Evolutionary conservation across 2,888 invertebrate species (phyloP).

Genomic region (Tetramorium bicarinatum): DNA sequence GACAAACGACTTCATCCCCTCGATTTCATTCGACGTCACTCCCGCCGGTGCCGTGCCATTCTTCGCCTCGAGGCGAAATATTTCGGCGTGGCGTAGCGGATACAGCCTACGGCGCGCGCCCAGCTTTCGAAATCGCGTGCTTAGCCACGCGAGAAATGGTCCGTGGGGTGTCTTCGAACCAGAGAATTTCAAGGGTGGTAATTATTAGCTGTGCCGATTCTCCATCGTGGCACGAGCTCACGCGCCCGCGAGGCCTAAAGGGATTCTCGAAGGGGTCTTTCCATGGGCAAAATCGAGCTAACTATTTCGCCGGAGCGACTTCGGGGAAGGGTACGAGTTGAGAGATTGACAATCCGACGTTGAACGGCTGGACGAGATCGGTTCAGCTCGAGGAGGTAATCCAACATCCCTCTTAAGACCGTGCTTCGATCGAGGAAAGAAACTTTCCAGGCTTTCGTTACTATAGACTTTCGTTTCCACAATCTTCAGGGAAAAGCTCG

Average conservation of each 20-base stretch:
- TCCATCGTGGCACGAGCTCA: slow-evolving; percentile 52
- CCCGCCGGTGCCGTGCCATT: slow-evolving; percentile 56
- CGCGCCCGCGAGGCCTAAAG: slow-evolving; percentile 61
- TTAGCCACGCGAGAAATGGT: slow-evolving; percentile 83
- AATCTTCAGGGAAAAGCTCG: slow-evolving; percentile 7
- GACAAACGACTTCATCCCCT: slow-evolving; percentile 73
- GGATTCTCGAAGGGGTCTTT: slow-evolving; percentile 46
- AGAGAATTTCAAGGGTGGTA: slow-evolving; percentile 81
- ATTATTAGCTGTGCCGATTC: slow-evolving; percentile 84
- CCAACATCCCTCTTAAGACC: slow-evolving; percentile 27
- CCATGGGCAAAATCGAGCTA: slow-evolving; percentile 53
- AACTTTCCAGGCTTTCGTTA: slow-evolving; percentile 25
- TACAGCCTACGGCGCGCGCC: slow-evolving; percentile 23
- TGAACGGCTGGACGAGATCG: slow-evolving; percentile 48
- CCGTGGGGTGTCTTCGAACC: slow-evolving; percentile 68
- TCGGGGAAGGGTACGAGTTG: background rate
- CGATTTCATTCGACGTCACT: slow-evolving; percentile 70
- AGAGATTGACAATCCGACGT: slow-evolving; percentile 54
- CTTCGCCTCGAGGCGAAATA: slow-evolving; percentile 65
- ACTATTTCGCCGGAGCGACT: slow-evolving; percentile 48
- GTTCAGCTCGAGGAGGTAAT: slow-evolving; percentile 42
- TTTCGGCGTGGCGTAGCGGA: slow-evolving; percentile 60
- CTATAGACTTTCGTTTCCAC: background rate
- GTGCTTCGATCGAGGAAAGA: slow-evolving; percentile 18
- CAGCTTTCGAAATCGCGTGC: slow-evolving; percentile 75